These are phyloP conservation scores for Mandrillus leucophaeus DNA, from an alignment of 2,113 vertebrate genomes.

Conservation along the genomic window DNA sequence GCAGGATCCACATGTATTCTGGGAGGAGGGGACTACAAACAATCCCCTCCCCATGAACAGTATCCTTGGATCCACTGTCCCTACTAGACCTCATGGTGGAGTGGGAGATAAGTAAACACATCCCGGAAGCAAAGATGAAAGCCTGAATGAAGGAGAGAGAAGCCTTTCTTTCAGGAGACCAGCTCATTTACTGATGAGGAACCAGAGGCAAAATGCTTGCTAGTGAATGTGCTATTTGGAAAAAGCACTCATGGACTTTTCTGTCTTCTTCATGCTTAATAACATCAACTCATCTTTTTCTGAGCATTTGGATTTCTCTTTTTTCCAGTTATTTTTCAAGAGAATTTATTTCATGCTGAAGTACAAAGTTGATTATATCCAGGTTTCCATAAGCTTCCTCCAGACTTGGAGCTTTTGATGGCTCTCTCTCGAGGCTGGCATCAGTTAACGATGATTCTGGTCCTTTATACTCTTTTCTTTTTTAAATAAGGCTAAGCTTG, in stretches of 20 bases:
- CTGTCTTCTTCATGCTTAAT: background rate
- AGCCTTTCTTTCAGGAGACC: background rate
- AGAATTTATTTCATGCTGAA: background rate
- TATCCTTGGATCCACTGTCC: background rate
- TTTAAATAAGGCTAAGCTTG: constrained; percentile 30
- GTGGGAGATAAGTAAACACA: background rate
- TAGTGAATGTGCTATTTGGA: background rate
- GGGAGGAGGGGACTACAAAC: background rate
- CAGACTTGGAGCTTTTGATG: background rate
- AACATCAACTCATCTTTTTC: background rate
- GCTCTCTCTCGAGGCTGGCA: background rate
- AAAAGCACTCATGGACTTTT: background rate
- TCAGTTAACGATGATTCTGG: constrained; percentile 5
- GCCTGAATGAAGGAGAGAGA: background rate
- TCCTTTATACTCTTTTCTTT: background rate
- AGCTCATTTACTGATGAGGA: background rate
- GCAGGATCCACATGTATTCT: background rate
- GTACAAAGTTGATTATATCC: background rate
- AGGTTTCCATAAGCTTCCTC: constrained; percentile 7
- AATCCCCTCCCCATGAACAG: background rate
- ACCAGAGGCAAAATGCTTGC: background rate
- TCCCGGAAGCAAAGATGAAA: background rate
- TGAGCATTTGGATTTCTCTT: background rate
- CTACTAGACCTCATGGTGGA: background rate
- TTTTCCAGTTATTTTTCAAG: background rate